A percentile compares a stretch with the other conserved stretches of the same genome.
These are phyloP conservation scores for Bathynomus jamesi DNA, from an alignment of 1,140 invertebrate species.

Conservation along the genomic window DNA sequence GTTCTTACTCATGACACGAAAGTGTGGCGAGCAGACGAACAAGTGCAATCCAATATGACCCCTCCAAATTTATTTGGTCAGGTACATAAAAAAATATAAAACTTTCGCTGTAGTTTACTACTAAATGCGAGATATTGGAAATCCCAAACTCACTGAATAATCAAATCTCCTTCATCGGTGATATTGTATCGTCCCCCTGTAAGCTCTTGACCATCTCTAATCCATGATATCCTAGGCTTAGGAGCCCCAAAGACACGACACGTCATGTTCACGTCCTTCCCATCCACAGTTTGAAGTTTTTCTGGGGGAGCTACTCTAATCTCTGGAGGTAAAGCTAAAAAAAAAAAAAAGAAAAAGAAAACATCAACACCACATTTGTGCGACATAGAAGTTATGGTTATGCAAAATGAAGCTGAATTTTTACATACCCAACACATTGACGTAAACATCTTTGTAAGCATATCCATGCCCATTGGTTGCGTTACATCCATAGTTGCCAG, in stretches of 20 bases:
- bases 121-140: no score
- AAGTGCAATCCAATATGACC: no score
- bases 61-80: no score
- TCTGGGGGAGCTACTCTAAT: constrained; percentile 74
- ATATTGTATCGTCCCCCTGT: constrained; percentile 74
- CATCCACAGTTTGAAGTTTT: constrained; percentile 73
- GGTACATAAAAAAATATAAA: no score
- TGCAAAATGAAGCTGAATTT: no score
- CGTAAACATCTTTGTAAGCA: constrained; percentile 93
- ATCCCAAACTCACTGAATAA: constrained; percentile 60
- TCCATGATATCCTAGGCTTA: constrained; percentile 85
- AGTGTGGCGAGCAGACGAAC: no score
- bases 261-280: constrained; percentile 67
- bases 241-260: constrained; percentile 95
- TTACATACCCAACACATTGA: constrained; percentile 81
- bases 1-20: no score
- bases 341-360: constrained; percentile 25
- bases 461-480: constrained; percentile 96
- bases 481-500: constrained; percentile 93
- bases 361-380: no score
- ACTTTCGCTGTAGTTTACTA: no score
- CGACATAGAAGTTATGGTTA: no score
- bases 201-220: constrained; percentile 66
- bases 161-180: constrained; percentile 67
- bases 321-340: constrained; percentile 63